Evolutionary conservation across 2,888 invertebrate species (phyloP).

Genomic region (Seira ritae): DNA sequence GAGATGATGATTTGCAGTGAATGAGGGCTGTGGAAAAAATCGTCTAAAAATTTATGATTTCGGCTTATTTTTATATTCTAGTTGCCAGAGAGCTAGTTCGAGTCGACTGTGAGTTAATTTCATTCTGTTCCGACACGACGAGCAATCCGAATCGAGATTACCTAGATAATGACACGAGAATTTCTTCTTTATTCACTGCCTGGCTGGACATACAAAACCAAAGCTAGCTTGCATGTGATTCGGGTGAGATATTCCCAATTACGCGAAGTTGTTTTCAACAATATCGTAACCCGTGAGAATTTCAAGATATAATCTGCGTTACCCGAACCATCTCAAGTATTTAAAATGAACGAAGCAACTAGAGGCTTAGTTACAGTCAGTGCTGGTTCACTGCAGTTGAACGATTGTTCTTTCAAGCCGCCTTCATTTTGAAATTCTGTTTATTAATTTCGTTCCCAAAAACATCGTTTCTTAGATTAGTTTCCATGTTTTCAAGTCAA

Average conservation of each 20-base stretch:
- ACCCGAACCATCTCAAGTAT: neutral
- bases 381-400: slow-evolving; percentile 29
- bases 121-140: neutral
- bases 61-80: no score
- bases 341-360: neutral
- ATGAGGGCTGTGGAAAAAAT: no score
- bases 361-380: slow-evolving; percentile 22
- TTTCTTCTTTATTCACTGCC: neutral
- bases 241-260: neutral
- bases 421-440: neutral
- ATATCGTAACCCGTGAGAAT: neutral
- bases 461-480: neutral
- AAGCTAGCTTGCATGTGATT: no score
- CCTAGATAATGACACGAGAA: neutral
- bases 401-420: neutral
- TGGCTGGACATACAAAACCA: neutral
- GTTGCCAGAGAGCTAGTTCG: no score
- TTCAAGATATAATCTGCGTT: neutral
- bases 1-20: no score
- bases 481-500: neutral
- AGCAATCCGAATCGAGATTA: neutral
- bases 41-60: no score
- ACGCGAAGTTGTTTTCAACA: neutral
- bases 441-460: neutral
- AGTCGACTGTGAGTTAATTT: no score